Evolutionary conservation across 2,797 vertebrate genomes (phyloP).

Genomic region (Halcyon badia): DNA sequence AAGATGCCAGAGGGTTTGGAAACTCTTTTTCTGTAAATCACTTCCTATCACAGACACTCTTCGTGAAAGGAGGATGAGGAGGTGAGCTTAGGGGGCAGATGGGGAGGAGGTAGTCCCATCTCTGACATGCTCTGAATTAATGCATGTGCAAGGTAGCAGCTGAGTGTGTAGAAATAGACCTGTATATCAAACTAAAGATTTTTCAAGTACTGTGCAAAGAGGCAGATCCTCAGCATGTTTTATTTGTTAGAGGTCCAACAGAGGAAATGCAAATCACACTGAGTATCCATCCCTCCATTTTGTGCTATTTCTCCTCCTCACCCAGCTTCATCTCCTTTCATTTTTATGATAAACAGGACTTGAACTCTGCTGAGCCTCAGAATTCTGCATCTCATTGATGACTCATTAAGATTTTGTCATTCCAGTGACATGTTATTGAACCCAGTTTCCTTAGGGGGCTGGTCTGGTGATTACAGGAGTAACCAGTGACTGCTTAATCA

Average conservation of each 20-base stretch:
- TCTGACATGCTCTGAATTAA: conserved; percentile 22
- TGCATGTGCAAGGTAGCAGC: conserved; percentile 1
- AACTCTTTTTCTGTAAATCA: conserved; percentile 56
- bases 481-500: conserved; percentile 72
- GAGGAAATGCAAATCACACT: neutral
- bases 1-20: conserved; percentile 41
- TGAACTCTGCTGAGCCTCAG: conserved; percentile 43
- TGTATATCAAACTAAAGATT: neutral
- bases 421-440: conserved; percentile 70
- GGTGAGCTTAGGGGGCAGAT: neutral
- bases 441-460: conserved; percentile 55
- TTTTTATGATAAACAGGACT: conserved; percentile 60
- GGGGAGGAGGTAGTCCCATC: neutral
- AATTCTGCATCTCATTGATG: conserved; percentile 21
- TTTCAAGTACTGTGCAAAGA: conserved; percentile 1
- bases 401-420: conserved; percentile 75
- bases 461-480: conserved; percentile 63
- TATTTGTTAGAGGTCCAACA: neutral
- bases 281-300: neutral
- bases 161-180: neutral
- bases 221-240: no score
- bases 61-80: neutral
- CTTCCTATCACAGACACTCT: neutral
- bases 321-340: neutral
- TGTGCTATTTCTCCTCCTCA: neutral